Evolutionary conservation across 2,113 vertebrate genomes (phyloP).

Genomic region (Rhynchopsitta pachyrhyncha): DNA sequence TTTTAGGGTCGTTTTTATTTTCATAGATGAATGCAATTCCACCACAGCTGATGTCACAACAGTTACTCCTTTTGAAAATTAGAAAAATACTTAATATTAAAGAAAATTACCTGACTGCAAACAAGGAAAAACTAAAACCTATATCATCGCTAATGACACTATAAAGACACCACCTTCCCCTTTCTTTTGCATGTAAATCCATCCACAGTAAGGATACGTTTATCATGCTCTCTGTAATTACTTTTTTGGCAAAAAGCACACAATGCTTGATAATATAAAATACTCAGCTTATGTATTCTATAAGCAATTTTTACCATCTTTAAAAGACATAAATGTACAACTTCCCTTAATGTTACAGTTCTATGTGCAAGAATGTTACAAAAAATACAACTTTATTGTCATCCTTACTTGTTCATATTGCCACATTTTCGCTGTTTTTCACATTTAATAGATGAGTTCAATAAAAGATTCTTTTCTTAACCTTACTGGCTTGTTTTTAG

Average conservation of each 20-base stretch:
- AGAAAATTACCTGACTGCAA: neutral
- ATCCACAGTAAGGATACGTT: neutral
- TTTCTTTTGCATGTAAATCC: neutral
- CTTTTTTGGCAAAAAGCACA: neutral
- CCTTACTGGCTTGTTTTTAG: neutral
- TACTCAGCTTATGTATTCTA: neutral
- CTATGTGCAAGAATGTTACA: neutral
- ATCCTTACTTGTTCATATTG: neutral
- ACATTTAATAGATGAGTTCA: neutral
- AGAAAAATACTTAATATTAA: neutral
- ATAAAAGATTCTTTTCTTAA: neutral
- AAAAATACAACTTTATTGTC: neutral
- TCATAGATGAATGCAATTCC: constrained; percentile 80
- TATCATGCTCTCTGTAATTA: neutral
- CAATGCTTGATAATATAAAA: neutral
- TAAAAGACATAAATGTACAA: neutral
- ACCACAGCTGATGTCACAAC: constrained; percentile 93
- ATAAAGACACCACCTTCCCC: neutral
- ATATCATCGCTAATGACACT: neutral
- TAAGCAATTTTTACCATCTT: neutral
- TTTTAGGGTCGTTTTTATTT: constrained; percentile 86
- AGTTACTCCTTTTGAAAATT: constrained; percentile 79
- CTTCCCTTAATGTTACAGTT: neutral
- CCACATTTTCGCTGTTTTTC: neutral
- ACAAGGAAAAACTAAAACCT: neutral